These are phyloP conservation scores for Astyanax mexicanus DNA, from an alignment of 2,797 vertebrate species.

Conservation along the genomic window DNA sequence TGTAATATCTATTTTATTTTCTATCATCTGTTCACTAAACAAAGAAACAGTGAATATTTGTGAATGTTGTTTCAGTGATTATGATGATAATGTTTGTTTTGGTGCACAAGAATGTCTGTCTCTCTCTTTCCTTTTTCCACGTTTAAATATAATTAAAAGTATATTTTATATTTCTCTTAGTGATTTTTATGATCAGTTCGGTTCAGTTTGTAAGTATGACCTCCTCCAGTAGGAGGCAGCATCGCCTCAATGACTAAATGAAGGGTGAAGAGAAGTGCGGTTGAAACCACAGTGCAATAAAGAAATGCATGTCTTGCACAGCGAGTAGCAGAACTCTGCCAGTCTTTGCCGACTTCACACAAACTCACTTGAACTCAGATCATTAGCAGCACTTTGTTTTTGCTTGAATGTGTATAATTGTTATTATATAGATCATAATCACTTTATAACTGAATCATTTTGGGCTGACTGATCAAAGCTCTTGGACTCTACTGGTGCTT, in stretches of 20 bases:
- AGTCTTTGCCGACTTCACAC: neutral
- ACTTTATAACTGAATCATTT: slow-evolving; percentile 11
- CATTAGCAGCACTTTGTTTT: slow-evolving; percentile 4
- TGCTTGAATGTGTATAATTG: neutral
- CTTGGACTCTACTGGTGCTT: slow-evolving; percentile 13
- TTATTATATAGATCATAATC: neutral
- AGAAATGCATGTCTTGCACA: neutral
- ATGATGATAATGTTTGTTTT: neutral
- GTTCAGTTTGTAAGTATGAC: neutral
- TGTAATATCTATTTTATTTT: no score
- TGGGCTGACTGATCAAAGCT: slow-evolving; percentile 1
- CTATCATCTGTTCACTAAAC: neutral
- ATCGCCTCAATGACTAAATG: neutral
- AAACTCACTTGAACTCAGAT: no score
- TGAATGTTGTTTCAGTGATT: neutral
- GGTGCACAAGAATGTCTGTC: neutral
- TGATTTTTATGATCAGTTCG: neutral
- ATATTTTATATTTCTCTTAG: neutral
- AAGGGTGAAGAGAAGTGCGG: neutral
- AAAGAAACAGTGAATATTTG: neutral
- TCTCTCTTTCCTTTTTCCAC: neutral
- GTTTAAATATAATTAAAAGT: neutral
- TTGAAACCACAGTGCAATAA: neutral
- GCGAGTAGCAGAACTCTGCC: slow-evolving; percentile 4
- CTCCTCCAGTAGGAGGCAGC: neutral